Conservation (phyloP, 2,113 vertebrate species). For the Limanda limanda region DNA sequence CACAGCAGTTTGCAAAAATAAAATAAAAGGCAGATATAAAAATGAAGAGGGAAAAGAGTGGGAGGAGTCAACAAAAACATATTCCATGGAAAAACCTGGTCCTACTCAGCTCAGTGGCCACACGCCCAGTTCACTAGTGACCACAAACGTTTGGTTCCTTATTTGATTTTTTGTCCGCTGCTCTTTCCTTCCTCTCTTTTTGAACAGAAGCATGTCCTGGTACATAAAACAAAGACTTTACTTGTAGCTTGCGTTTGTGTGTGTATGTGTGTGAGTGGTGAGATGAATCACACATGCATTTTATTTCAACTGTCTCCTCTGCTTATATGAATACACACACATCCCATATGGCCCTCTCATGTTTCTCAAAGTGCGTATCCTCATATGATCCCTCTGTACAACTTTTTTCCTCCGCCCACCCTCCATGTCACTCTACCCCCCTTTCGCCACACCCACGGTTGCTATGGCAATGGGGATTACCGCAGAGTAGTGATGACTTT, state of each 20-base stretch:
- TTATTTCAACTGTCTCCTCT: conserved; percentile 3
- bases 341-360: conserved; percentile 42
- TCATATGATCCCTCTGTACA: conserved; percentile 37
- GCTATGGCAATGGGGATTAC: conserved; percentile 67
- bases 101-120: conserved; percentile 56
- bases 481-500: conserved; percentile 58
- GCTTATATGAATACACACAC: conserved; percentile 14
- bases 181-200: conserved; percentile 29
- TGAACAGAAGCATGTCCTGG: conserved; percentile 38
- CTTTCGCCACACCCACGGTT: conserved; percentile 63
- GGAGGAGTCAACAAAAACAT: conserved; percentile 35
- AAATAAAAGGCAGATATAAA: conserved; percentile 22
- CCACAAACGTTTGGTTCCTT: conserved; percentile 53
- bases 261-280: neutral
- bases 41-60: conserved; percentile 13
- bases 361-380: conserved; percentile 45
- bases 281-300: conserved; percentile 30
- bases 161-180: conserved; percentile 48
- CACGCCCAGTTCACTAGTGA: conserved; percentile 45
- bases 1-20: conserved; percentile 19
- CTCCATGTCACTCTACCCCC: conserved; percentile 14
- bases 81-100: conserved; percentile 73
- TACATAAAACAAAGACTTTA: conserved; percentile 43
- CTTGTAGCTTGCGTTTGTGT: conserved; percentile 8
- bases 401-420: conserved; percentile 32